These are phyloP conservation scores for Rynchops niger DNA, from an alignment of 2,113 vertebrate genomes.

Conservation along the genomic window DNA sequence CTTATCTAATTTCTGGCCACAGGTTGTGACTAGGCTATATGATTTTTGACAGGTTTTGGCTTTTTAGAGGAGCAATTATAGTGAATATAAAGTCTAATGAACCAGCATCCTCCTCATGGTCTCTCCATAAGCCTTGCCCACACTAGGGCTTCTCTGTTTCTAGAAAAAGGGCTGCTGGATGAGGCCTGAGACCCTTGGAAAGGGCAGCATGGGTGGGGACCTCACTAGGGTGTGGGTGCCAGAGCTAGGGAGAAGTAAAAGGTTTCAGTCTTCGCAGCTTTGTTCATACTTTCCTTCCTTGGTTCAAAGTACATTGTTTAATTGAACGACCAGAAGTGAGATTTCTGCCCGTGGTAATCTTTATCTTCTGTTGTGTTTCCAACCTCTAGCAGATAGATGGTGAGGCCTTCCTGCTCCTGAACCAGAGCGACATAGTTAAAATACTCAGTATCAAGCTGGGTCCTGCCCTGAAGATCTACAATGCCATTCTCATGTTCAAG, in stretches of 20 bases:
- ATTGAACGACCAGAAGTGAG: not conserved
- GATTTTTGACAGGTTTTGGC: not conserved
- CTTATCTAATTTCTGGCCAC: not conserved
- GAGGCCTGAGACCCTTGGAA: not conserved
- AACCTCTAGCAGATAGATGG: conserved; percentile 87
- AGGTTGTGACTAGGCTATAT: not conserved
- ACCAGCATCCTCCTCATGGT: not conserved
- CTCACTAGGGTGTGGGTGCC: not conserved
- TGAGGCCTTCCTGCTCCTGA: conserved; percentile 91
- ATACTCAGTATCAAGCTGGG: conserved; percentile 92
- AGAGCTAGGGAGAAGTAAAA: not conserved
- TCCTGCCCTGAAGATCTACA: conserved; percentile 92
- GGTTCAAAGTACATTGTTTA: not conserved
- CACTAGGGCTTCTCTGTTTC: not conserved
- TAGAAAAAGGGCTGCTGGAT: not conserved
- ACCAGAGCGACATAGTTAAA: conserved; percentile 89
- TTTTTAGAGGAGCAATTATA: not conserved
- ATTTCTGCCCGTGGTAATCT: not conserved
- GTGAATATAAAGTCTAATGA: not conserved
- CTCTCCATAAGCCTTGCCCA: not conserved
- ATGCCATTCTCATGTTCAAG: conserved; percentile 90
- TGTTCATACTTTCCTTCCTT: not conserved
- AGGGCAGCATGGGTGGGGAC: not conserved
- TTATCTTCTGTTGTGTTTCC: not conserved
- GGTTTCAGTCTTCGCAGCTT: not conserved